These are phyloP conservation scores for Callinectes sapidus DNA, from an alignment of 2,888 invertebrate genomes.

Conservation along the genomic window DNA sequence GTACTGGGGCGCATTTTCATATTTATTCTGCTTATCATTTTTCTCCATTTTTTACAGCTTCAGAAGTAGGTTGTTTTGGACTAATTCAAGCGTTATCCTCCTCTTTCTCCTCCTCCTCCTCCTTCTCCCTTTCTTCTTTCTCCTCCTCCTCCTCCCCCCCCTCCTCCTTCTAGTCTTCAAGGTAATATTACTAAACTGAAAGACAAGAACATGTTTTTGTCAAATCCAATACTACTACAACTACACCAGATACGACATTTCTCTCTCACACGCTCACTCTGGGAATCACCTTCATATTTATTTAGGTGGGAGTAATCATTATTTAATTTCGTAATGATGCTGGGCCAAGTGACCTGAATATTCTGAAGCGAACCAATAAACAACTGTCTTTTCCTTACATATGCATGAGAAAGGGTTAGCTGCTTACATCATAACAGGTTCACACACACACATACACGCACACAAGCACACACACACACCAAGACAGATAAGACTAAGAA, in stretches of 20 bases:
- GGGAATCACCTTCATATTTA: neutral
- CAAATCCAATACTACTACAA: neutral
- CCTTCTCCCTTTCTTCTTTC: no score
- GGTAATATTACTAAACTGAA: neutral
- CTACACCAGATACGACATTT: neutral
- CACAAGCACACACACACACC: slow-evolving; percentile 6
- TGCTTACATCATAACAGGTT: slow-evolving; percentile 3
- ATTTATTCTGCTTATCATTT: no score
- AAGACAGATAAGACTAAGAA: neutral
- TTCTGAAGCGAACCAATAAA: neutral
- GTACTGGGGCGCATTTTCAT: no score
- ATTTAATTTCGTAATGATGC: neutral
- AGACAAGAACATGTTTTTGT: neutral
- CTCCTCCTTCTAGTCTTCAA: neutral
- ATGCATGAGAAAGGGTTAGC: neutral
- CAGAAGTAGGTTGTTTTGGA: neutral
- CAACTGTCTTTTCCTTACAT: neutral
- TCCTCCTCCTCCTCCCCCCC: neutral
- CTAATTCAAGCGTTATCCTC: no score
- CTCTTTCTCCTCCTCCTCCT: no score
- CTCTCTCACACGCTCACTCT: neutral
- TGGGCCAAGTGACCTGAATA: neutral
- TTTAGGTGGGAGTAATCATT: neutral
- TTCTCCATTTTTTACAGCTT: no score
- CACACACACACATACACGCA: neutral